Evolutionary conservation across 2,797 vertebrate genomes (phyloP).

Genomic region (Siniperca undulata): DNA sequence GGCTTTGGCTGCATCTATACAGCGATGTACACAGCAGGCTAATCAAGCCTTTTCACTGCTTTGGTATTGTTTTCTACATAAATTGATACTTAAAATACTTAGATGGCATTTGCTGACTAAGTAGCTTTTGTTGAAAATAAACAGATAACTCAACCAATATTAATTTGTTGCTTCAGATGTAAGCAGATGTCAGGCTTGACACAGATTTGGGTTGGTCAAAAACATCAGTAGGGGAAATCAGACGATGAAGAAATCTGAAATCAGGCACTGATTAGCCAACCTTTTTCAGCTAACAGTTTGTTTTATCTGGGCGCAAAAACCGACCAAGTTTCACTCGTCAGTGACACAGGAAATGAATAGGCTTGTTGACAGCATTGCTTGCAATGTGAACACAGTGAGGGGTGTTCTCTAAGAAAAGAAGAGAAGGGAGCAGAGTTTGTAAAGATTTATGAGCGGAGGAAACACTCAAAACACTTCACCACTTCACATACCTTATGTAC

Average conservation of each 20-base stretch:
- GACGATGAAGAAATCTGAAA: not conserved
- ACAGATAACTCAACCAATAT: not conserved
- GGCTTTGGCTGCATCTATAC: not conserved
- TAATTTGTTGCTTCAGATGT: not conserved
- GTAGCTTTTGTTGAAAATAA: constrained; percentile 4
- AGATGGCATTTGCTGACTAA: no score
- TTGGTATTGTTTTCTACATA: not conserved
- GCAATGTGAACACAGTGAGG: not conserved
- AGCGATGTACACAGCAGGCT: no score
- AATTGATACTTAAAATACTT: not conserved
- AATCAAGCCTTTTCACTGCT: not conserved
- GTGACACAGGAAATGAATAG: not conserved
- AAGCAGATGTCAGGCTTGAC: not conserved
- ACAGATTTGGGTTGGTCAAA: not conserved
- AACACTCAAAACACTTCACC: not conserved
- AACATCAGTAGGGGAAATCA: not conserved
- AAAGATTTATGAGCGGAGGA: not conserved
- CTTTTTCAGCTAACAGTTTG: not conserved
- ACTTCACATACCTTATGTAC: not conserved
- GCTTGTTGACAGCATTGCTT: not conserved
- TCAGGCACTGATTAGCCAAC: not conserved
- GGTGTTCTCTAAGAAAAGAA: not conserved
- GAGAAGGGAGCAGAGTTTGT: not conserved
- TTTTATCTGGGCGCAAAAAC: not conserved
- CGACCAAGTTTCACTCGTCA: not conserved